Base-by-base conservation (phyloP, 2,113 vertebrate genomes). In the Muntiacus muntjak region DNA sequence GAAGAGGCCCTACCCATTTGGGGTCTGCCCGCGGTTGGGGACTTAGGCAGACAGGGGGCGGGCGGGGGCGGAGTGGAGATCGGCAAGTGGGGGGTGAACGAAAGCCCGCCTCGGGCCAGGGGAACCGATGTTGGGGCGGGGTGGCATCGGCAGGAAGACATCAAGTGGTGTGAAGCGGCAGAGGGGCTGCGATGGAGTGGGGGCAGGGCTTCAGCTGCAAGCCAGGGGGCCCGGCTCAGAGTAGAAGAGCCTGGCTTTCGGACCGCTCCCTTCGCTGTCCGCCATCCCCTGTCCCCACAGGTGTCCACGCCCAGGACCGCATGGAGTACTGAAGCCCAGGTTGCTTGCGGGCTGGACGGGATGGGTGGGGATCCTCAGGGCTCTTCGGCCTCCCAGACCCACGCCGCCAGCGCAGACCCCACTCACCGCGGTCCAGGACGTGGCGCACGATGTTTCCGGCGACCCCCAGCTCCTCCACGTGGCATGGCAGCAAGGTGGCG, bases 361-460 rank as follows among this genome's bases (percentile, higher is more conserved):
- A 23, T 2, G 6, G 25, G 28, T 21, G 55, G 52, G 62, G 45
- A 47, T n/a, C 17, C 43, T 57, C 8, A 5, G 50, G 4, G 14
- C 28, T 3, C 45, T 74, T 62, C 1, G 26, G 52, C 36, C 45
- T 60, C 87, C 36, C 13, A 60, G 36, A 84, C 62, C 57, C 52
- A 43, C 5, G 17, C 26, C 36, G 78, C 45, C 83, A 23, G 47
- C 11, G 26, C 62, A 62, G 21, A 21, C 36, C n/a, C n/a, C 55
- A 97, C 88, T 97, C 98, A 99, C 99, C 99, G 99, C 99, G 99
- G 97, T 99, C 99, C 0, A 98, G 97, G 50, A 99, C 96, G 95
- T 99, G 99, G 5, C 99, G 99, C 95, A 99, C 98, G 97, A 99
- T 99, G 98, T 99, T 99, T 2, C 99, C 99, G 2, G 99, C 99